These are phyloP conservation scores for Cisticola juncidis DNA, from an alignment of 2,113 vertebrate genomes.

Conservation along the genomic window DNA sequence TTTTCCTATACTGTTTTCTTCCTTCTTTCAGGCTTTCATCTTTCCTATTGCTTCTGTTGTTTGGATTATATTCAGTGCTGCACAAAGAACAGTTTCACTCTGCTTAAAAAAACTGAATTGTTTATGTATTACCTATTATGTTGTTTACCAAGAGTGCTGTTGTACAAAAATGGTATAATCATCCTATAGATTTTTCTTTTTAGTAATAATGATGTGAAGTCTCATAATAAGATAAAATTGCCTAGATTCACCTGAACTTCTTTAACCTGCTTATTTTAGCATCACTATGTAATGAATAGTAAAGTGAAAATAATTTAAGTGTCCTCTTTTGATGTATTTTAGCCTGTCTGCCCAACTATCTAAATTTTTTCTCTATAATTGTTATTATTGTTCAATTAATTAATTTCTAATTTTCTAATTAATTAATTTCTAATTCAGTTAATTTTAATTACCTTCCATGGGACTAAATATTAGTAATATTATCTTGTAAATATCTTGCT, in stretches of 20 bases:
- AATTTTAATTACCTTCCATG: neutral
- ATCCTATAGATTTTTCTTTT: neutral
- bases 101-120: neutral
- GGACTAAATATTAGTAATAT: neutral
- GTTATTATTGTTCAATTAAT: neutral
- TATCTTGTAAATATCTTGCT: neutral
- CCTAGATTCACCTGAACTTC: neutral
- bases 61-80: neutral
- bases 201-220: neutral
- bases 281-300: neutral
- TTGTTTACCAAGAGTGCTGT: neutral
- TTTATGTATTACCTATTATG: neutral
- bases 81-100: neutral
- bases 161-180: neutral
- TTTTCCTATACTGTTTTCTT: neutral
- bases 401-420: neutral
- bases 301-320: neutral
- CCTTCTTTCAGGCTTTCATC: neutral
- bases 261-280: neutral
- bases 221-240: neutral
- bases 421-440: neutral
- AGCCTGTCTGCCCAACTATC: neutral
- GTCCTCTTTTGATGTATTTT: neutral
- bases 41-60: neutral
- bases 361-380: neutral